A percentile compares a stretch with the other conserved stretches of the same genome.
phyloP scores from a whole-genome alignment of 2,888 invertebrate genomes.

The Drosophila putrida region DNA sequence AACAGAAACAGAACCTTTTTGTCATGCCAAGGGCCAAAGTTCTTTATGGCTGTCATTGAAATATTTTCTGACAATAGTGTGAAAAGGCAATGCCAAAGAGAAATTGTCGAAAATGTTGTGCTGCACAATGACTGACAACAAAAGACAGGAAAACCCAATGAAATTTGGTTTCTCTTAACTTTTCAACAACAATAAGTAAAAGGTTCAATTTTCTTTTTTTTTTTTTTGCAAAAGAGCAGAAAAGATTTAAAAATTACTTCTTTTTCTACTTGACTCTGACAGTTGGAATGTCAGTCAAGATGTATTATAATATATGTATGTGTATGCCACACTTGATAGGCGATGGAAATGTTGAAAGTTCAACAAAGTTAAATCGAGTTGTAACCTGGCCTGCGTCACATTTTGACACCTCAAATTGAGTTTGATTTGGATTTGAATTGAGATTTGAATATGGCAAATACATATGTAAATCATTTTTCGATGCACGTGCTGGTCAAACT shows the following conservation, averaged over 20 bases:
- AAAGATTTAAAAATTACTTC: conserved; percentile 7
- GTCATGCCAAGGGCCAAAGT: conserved; percentile 5
- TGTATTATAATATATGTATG: conserved; percentile 25
- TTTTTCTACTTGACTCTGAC: conserved; percentile 7
- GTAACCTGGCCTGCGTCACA: conserved; percentile 5
- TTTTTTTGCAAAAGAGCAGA: not conserved
- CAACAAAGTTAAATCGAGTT: conserved; percentile 3
- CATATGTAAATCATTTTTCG: conserved; percentile 16
- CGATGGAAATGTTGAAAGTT: conserved; percentile 2
- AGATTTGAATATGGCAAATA: conserved; percentile 3
- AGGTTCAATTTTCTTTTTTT: conserved; percentile 20
- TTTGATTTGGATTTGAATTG: conserved; percentile 12
- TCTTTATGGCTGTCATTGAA: conserved; percentile 7
- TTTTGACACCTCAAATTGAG: conserved; percentile 11
- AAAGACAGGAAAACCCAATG: conserved; percentile 21
- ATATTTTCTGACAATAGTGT: conserved; percentile 12
- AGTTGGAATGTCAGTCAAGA: conserved; percentile 14
- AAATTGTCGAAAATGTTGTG: conserved; percentile 6
- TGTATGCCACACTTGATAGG: conserved; percentile 17
- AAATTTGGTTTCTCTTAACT: conserved; percentile 26
- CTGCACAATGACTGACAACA: conserved; percentile 22
- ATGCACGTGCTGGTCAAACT: conserved; percentile 40
- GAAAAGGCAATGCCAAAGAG: not conserved
- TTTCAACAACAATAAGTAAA: conserved; percentile 23
- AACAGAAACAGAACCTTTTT: conserved; percentile 4